Conservation (phyloP, 2,888 invertebrate genomes). For the Pristionchus maxplancki region DNA sequence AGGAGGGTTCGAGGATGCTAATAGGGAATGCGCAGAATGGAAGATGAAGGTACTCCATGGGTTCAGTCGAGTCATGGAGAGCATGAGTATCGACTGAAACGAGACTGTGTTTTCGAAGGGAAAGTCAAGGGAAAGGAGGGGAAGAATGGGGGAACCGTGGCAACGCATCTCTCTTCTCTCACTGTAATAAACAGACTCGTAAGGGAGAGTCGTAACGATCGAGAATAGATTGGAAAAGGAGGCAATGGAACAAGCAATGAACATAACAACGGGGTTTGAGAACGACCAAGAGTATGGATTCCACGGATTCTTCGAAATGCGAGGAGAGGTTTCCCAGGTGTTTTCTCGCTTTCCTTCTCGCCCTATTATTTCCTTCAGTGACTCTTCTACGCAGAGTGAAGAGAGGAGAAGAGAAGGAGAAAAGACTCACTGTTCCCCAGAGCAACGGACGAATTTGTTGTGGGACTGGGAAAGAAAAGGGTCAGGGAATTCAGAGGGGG, state of each 20-base stretch:
- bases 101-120: background rate
- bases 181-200: constrained; percentile 42
- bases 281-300: background rate
- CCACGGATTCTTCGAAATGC: background rate
- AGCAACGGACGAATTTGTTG: constrained; percentile 18
- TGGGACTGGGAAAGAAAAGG: background rate
- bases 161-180: constrained; percentile 31
- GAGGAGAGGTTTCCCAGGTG: constrained; percentile 7
- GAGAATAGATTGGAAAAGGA: background rate
- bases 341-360: background rate
- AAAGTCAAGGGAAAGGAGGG: background rate
- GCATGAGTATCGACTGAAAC: background rate
- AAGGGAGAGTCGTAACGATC: background rate
- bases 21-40: constrained; percentile 10
- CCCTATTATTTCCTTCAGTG: constrained; percentile 22
- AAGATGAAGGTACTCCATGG: background rate
- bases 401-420: background rate
- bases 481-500: background rate
- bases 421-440: constrained; percentile 30
- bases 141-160: background rate
- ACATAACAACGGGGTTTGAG: background rate
- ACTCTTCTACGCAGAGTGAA: background rate
- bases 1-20: constrained; percentile 22
- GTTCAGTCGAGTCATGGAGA: background rate
- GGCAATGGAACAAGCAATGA: background rate